A percentile compares a stretch with the other conserved stretches of the same genome.
Evolutionary conservation across 2,797 vertebrate species (phyloP).

Genomic region (Lepilemur septentrionalis): DNA sequence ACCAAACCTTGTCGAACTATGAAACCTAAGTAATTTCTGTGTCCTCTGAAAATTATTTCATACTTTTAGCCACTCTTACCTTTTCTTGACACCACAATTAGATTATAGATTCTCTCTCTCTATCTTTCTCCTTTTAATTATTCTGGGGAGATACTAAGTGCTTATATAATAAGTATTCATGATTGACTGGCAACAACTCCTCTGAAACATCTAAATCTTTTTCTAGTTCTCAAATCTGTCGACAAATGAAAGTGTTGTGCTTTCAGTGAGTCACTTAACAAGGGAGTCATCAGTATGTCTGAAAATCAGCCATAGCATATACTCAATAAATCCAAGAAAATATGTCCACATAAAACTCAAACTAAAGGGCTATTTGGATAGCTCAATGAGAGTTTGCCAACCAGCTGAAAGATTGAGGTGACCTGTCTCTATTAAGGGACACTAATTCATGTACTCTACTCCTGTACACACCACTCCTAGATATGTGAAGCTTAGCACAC

Average conservation of each 20-base stretch:
- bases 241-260: neutral
- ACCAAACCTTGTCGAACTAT: neutral
- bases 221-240: neutral
- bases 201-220: neutral
- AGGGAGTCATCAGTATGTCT: neutral
- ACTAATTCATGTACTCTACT: neutral
- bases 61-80: neutral
- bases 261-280: neutral
- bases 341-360: neutral
- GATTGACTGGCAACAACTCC: neutral
- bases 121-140: neutral
- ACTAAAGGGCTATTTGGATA: neutral
- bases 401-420: neutral
- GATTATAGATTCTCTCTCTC: neutral
- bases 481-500: neutral
- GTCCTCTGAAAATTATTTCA: neutral
- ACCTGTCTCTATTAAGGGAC: accelerated
- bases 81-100: neutral
- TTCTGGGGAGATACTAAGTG: neutral
- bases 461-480: neutral
- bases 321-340: neutral
- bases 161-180: neutral
- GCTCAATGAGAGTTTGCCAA: neutral
- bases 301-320: neutral
- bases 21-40: neutral